These are phyloP conservation scores for Eubucco bourcierii DNA, from an alignment of 2,113 vertebrate species.

Conservation along the genomic window DNA sequence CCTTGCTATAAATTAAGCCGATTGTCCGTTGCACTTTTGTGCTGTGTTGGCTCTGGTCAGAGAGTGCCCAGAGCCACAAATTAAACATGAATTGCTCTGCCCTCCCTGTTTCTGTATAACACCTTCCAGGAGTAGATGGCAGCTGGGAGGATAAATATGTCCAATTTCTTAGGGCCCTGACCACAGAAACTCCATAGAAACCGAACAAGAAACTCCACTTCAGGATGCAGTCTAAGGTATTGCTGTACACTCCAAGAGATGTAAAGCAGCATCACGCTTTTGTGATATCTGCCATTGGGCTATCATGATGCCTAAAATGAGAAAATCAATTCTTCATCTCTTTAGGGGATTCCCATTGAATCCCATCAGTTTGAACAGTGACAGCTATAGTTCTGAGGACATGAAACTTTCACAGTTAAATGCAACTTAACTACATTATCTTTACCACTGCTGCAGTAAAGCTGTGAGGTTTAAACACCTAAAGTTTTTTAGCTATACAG, in stretches of 20 bases:
- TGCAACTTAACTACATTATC: background rate
- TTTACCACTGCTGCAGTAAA: background rate
- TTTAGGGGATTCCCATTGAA: background rate
- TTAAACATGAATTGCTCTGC: background rate
- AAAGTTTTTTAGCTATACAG: background rate
- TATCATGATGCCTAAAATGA: accelerated
- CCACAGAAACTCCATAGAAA: no score
- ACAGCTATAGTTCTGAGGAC: background rate
- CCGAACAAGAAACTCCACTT: background rate
- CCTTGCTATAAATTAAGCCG: background rate
- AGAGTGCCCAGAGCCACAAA: background rate
- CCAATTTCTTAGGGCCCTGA: background rate
- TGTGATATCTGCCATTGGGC: background rate
- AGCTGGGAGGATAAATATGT: slow-evolving; percentile 2
- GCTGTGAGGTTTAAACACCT: background rate
- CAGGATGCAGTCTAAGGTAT: background rate
- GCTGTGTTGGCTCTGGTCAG: background rate
- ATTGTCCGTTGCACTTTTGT: background rate
- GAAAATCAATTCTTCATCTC: background rate
- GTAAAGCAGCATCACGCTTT: background rate
- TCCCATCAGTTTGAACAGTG: background rate
- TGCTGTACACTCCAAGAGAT: background rate
- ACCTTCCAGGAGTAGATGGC: slow-evolving; percentile 3
- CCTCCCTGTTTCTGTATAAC: background rate
- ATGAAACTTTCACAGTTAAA: background rate